Base-by-base conservation (phyloP, 2,888 invertebrate species). In the Ypsolopha sequella region DNA sequence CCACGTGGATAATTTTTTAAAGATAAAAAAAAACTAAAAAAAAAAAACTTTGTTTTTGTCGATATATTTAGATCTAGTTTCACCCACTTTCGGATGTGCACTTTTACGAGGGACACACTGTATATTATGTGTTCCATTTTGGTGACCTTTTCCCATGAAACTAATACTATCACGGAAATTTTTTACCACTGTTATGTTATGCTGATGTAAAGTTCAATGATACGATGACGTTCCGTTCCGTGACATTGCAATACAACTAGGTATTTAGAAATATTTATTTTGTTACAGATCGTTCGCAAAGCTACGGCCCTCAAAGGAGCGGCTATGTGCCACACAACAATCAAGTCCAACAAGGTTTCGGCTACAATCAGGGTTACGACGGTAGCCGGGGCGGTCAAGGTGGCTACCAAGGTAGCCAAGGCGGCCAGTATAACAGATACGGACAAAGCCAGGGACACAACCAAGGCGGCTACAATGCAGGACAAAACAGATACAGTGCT, bases 261-360 rank as follows among this genome's bases (percentile, higher is more conserved):
- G 7, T n/a, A 10, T 45, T 45, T n/a, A 45, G 10, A 24, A 24
- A 24, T 24, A 24, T 46, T 34, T 33, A 33, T 34, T 46, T 80
- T 81, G 75, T 78, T 75, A 0, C 77, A 85, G 86, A 70, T 63
- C 80, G 79, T 0, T 76, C 80, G 9, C 72, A 76, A 0, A 73
- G 78, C 0, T 79, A 59, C 59, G 84, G 85, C 0, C 85, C 85
- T 0, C 67, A 71, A 11, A 74, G 82, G 9, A 65, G 76, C 41
- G 80, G 80, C 35, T 85, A 82, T 64, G 53, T 45, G 35, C 50
- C 51, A 11, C 39, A 51, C 46, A 41, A 39, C 36, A 51, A 58
- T 10, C 59, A 57, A 43, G 48, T 49, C 36, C 33, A 54, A 41
- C 51, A 55, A 13, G 46, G 36, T 51, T 56, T 59, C 45, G 54